phyloP scores from a whole-genome alignment of 2,888 invertebrate genomes.

The Oxyscelio sp. region DNA sequence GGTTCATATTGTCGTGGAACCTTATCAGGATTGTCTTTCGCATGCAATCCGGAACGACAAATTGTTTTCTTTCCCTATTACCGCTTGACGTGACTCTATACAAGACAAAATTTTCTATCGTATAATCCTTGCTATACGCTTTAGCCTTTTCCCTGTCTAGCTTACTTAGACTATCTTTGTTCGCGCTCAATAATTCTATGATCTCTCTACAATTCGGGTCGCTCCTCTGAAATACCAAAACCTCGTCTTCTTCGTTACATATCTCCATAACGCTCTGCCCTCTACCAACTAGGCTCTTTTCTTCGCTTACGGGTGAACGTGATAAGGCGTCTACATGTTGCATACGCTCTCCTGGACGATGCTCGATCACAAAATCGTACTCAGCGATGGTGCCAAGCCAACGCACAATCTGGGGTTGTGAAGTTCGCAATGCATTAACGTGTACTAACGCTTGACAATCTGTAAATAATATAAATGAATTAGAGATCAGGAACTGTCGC shows the following conservation, averaged over 20 bases:
- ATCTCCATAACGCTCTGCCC: conserved; percentile 5
- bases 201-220: conserved; percentile 19
- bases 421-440: conserved; percentile 62
- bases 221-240: conserved; percentile 6
- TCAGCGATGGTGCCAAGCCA: conserved; percentile 1
- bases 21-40: conserved; percentile 40
- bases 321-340: conserved; percentile 18
- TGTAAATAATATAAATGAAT: conserved; percentile 12
- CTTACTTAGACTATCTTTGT: neutral
- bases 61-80: neutral
- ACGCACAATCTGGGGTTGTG: conserved; percentile 15
- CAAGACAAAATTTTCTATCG: conserved; percentile 6
- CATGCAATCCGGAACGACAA: conserved; percentile 27
- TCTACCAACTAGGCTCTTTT: too few species aligned
- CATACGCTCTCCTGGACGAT: conserved; percentile 10
- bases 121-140: neutral
- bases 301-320: neutral
- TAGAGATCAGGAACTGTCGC: conserved; percentile 16
- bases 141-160: neutral
- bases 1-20: conserved; percentile 49
- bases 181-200: neutral
- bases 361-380: neutral
- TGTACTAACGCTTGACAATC: too few species aligned
- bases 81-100: conserved; percentile 8
- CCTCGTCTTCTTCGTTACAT: conserved; percentile 15